Conservation (phyloP, 2,797 vertebrate species). For the Tachyglossus aculeatus region DNA sequence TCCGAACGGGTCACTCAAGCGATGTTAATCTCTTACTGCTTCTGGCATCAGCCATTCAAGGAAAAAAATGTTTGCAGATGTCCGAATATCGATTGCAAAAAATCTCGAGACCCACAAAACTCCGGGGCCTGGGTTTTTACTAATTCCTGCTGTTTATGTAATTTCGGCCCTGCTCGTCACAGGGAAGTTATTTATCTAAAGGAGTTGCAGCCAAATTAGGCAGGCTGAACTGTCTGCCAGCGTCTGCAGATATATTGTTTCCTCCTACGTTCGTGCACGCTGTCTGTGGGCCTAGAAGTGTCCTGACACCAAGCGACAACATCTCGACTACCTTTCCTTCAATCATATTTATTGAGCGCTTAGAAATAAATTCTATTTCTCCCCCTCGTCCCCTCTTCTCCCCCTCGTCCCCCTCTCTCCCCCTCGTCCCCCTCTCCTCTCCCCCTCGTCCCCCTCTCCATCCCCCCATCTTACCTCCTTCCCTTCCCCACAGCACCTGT, state of each 20-base stretch:
- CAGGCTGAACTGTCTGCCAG: constrained; percentile 69
- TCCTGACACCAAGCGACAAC: constrained; percentile 48
- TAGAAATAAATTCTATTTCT: no score
- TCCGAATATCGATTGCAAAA: constrained; percentile 74
- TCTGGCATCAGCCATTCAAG: constrained; percentile 70
- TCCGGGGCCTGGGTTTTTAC: constrained; percentile 69
- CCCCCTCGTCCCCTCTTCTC: no score
- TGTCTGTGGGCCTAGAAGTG: constrained; percentile 60
- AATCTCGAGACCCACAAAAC: constrained; percentile 70
- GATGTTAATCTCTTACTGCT: constrained; percentile 64
- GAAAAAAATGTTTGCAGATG: constrained; percentile 77
- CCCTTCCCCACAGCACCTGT: no score
- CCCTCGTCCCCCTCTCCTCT: no score
- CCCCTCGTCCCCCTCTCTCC: no score
- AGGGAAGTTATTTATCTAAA: constrained; percentile 82
- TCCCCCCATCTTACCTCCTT: no score
- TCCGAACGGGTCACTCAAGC: constrained; percentile 62
- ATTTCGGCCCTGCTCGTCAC: constrained; percentile 76
- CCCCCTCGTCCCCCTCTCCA: no score
- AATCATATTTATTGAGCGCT: no score
- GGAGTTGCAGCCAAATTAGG: constrained; percentile 75
- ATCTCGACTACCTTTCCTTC: constrained; percentile 28
- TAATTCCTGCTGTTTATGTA: constrained; percentile 83
- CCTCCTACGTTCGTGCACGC: constrained; percentile 48
- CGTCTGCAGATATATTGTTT: constrained; percentile 77